phyloP scores from a whole-genome alignment of 2,888 invertebrate species.

The Xestoiulus laeticollis region DNA sequence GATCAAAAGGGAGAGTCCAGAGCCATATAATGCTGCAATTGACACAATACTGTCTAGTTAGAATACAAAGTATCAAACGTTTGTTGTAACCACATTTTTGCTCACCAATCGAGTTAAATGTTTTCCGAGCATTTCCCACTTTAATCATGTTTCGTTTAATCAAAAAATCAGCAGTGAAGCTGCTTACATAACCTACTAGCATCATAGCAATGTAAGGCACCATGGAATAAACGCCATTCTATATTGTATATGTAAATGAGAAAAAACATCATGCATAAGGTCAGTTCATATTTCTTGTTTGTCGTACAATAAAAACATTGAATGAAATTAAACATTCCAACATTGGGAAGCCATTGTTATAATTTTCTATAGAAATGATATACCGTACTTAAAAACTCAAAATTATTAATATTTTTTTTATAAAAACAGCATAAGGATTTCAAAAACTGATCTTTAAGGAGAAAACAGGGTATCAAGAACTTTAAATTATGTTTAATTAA shows the following conservation, averaged over 20 bases:
- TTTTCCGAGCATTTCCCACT: conserved; percentile 37
- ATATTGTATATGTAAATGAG: conserved; percentile 27
- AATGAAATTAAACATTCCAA: neutral
- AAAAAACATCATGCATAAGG: neutral
- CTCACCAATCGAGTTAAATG: conserved; percentile 47
- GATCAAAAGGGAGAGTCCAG: conserved; percentile 25
- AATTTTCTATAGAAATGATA: neutral
- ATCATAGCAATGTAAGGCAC: conserved; percentile 50
- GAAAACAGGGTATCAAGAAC: too few species aligned
- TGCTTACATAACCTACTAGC: conserved; percentile 24
- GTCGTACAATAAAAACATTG: neutral
- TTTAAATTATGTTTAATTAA: too few species aligned
- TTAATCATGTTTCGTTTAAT: conserved; percentile 44
- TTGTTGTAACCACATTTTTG: neutral
- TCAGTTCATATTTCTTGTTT: too few species aligned
- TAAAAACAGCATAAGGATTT: too few species aligned
- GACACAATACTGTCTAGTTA: neutral
- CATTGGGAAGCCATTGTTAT: too few species aligned
- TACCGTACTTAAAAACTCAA: neutral
- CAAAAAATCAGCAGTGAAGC: conserved; percentile 40
- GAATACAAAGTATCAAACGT: neutral
- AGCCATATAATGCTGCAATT: conserved; percentile 48
- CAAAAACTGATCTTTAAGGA: too few species aligned
- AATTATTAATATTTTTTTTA: neutral
- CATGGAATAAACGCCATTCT: conserved; percentile 51